Evolutionary conservation across 2,797 vertebrate species (phyloP), one percentile per base, ranked within the genome.

Genomic region (Coendou prehensilis): DNA sequence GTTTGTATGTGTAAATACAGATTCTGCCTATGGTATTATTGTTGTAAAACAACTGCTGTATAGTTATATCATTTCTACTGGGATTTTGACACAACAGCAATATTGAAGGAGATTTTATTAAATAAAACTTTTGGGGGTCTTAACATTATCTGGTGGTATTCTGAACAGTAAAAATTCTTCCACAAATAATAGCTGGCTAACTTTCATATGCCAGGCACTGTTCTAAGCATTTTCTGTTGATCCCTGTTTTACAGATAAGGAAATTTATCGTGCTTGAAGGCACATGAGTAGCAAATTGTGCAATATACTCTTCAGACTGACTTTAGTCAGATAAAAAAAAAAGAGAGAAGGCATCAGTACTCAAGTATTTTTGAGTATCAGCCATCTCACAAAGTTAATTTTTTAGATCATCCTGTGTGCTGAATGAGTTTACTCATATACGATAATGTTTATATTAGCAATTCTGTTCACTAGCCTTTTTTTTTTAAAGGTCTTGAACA

Each of bases 71-170:
- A 33, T 94, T 92, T 95, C n/a, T 90, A 47, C 56, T 92, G 73
- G 6, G n/a, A 87, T 87, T 96, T 95, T 89, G 69, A 84, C 78
- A 56, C 50, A 94, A 80, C 45, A 57, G 73, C 81, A 78, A 0
- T 96, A 92, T 85, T 79, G 47, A 89, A 18, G 20, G 41, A 41
- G 10, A 71, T 96, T 87, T 96, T 83, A 85, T 91, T 91, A 64
- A 89, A 50, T 83, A 54, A 90, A 75, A 52, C 54, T 79, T 59
- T 96, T 47, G 23, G n/a, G 30, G 63, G 20, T 33, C 83, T 75
- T 90, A 80, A 47, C 23, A 26, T 95, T n/a, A 54, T 17, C 63
- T 75, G 83, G 20, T 80, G 10, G 64, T 76, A 80, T 57, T 87
- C 22, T 15, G 41, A 94, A 86, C 47, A 67, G 73, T 80, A 73